Evolutionary conservation across 2,797 vertebrate genomes (phyloP), one percentile per base, ranked within the genome.

Genomic region (Parauchenoglanis punctatus): DNA sequence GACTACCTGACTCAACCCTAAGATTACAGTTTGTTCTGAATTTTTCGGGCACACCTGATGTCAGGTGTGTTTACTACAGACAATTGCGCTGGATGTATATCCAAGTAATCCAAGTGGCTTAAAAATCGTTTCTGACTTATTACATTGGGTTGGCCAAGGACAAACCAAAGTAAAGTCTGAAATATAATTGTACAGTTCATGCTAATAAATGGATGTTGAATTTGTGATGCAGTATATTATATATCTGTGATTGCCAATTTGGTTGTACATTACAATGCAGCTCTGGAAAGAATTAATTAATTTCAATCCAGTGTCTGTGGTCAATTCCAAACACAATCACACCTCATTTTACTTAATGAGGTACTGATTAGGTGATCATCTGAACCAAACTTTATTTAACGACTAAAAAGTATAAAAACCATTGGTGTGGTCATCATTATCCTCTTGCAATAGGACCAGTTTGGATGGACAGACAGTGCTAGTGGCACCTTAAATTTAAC

Each of bases 1-100:
- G 63, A 59, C 76, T 70, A 56, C 3, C 63, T 86, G 77, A 65
- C 83, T 75, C 84, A 70, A 18, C 35, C 76, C 80, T 87, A 17
- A 63, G 72, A 85, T 85, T 77, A 76, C 52, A 77, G 56, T 31
- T 63, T 85, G 56, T 17, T 28, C 56, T 85, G 17, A 59, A 75
- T 44, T 73, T 46, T 85, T 63, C 12, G 7, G 72, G 5, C 56
- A 61, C 58, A 63, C 72, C 70, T 49, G 46, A 54, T 56, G 7
- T 61, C 7, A n/a, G 75, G 75, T 56, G 52, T 77, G 75, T 56
- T 56, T 77, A 56, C 49, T 54, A 56, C n/a, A 77, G 49, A 56
- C 49, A 54, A 31, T 77, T 7, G 17, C 0, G 0, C 49, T 54
- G n/a, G 56, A 56, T 54, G 49, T 31, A 56, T n/a, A 20, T 77